Conservation (phyloP, 2,888 invertebrate genomes). For the Peribatodes rhomboidaria region DNA sequence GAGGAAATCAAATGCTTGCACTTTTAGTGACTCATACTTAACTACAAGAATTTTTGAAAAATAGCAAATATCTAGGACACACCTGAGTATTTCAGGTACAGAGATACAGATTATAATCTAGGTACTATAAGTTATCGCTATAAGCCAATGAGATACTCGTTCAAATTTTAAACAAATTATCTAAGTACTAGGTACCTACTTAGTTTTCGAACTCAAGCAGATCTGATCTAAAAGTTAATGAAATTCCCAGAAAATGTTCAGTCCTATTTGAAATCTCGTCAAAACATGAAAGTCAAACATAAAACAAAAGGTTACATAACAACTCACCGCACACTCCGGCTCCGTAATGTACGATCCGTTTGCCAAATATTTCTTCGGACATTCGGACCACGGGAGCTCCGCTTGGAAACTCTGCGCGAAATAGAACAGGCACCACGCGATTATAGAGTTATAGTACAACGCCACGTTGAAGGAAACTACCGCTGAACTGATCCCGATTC, state of each 20-base stretch:
- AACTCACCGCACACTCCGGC: slow-evolving; percentile 93
- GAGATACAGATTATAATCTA: too few species aligned
- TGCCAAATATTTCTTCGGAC: slow-evolving; percentile 93
- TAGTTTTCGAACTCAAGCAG: too few species aligned
- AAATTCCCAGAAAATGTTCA: not conserved
- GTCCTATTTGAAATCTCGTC: not conserved
- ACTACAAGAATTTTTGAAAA: too few species aligned
- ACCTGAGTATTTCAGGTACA: too few species aligned
- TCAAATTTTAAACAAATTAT: too few species aligned
- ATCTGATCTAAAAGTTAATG: too few species aligned
- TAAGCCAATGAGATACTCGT: too few species aligned
- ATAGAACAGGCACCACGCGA: slow-evolving; percentile 99
- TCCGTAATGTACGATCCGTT: slow-evolving; percentile 93
- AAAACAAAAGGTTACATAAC: slow-evolving; percentile 25
- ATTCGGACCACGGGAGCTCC: slow-evolving; percentile 96
- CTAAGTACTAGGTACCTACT: too few species aligned
- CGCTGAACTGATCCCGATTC: slow-evolving; percentile 97
- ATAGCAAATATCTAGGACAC: too few species aligned
- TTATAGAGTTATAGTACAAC: slow-evolving; percentile 98
- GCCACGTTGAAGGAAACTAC: slow-evolving; percentile 99
- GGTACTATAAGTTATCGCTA: too few species aligned
- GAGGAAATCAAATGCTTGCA: too few species aligned
- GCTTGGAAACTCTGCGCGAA: slow-evolving; percentile 97
- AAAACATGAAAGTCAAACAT: not conserved
- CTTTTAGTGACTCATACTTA: too few species aligned